Percentiles rank a stretch among this genome's conserved stretches.
Evolutionary conservation across 2,113 vertebrate genomes (phyloP).

Genomic region (Nansenia antarctica): DNA sequence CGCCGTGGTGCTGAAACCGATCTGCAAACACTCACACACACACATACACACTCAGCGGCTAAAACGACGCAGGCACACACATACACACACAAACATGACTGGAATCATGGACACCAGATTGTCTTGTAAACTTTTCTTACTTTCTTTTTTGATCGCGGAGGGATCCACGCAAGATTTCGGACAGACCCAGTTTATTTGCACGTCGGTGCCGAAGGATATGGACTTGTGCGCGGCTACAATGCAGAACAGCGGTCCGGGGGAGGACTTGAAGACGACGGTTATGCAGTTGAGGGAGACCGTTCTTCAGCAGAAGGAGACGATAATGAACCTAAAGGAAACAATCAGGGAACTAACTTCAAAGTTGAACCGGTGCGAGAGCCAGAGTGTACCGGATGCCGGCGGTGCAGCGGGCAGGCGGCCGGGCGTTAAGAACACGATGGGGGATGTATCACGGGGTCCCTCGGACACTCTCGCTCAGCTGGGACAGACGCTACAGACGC

Average conservation of each 20-base stretch:
- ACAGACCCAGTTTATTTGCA: constrained; percentile 95
- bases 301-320: constrained; percentile 96
- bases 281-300: constrained; percentile 94
- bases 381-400: constrained; percentile 81
- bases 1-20: constrained; percentile 60
- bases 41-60: background rate
- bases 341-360: constrained; percentile 94
- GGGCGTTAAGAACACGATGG: constrained; percentile 90
- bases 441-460: constrained; percentile 89
- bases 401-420: constrained; percentile 72
- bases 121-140: constrained; percentile 79
- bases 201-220: constrained; percentile 94
- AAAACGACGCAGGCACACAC: constrained; percentile 2
- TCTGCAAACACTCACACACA: constrained; percentile 9
- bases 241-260: constrained; percentile 86
- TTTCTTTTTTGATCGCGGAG: constrained; percentile 61
- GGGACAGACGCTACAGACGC: constrained; percentile 92
- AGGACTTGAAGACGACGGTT: constrained; percentile 89
- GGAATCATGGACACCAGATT: constrained; percentile 62
- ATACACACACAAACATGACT: background rate
- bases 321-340: constrained; percentile 93
- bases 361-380: constrained; percentile 92
- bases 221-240: constrained; percentile 91
- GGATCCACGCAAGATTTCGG: constrained; percentile 83
- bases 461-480: constrained; percentile 93